phyloP scores from a whole-genome alignment of 1,140 invertebrate species.

The Drosophila elegans region DNA sequence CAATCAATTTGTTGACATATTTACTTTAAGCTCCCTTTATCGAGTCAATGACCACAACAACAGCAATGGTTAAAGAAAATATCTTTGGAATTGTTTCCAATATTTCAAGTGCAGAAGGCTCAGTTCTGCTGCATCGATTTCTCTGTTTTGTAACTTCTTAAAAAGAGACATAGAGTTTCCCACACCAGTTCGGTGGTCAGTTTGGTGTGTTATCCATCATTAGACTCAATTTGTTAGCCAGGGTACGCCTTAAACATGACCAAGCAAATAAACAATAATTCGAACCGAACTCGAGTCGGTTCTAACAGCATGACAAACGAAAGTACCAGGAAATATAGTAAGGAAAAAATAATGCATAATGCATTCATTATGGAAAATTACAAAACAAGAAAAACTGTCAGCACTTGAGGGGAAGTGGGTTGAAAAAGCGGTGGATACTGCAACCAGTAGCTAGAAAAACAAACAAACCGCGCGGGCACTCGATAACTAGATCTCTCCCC shows the following conservation, averaged over 20 bases:
- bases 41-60: constrained; percentile 47
- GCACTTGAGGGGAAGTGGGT: constrained; percentile 15
- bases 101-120: constrained; percentile 35
- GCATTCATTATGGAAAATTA: constrained; percentile 55
- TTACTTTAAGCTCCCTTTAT: constrained; percentile 44
- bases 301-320: constrained; percentile 61
- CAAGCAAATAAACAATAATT: constrained; percentile 39
- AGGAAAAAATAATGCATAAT: constrained; percentile 42
- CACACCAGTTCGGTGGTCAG: constrained; percentile 32
- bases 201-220: constrained; percentile 46
- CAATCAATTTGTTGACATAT: constrained; percentile 64
- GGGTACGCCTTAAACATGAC: constrained; percentile 56
- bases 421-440: constrained; percentile 13
- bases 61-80: constrained; percentile 25
- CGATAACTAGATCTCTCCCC: constrained; percentile 21
- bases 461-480: constrained; percentile 26
- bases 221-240: constrained; percentile 60
- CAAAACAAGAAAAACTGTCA: constrained; percentile 47
- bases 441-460: constrained; percentile 42
- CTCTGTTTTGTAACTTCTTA: constrained; percentile 14
- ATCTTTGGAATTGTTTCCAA: constrained; percentile 50
- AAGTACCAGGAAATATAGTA: constrained; percentile 10
- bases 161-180: not conserved
- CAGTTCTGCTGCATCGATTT: constrained; percentile 3
- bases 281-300: constrained; percentile 32